Evolutionary conservation across 2,888 invertebrate genomes (phyloP), one percentile per base, ranked within the genome.

Genomic region (Automeris io): DNA sequence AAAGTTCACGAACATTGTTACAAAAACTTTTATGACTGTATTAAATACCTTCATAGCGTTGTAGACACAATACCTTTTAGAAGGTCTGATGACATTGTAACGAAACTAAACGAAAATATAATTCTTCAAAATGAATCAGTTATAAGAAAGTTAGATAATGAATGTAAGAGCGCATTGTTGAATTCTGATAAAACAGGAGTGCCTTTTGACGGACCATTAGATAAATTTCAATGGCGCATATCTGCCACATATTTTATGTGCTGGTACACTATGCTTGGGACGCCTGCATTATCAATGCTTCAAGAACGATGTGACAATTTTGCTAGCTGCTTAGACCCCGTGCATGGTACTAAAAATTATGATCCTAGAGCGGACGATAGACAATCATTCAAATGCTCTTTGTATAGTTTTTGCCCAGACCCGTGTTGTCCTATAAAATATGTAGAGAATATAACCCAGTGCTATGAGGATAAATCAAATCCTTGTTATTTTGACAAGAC

Each of bases 241-340:
- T 83, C 90, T 0, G 91, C 90, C 1, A 88, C 89, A 49, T 91
- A 91, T 64, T 91, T 86, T 66, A 90, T 92, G 90, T 91, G 91
- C 53, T 90, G 89, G 89, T 91, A 88, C 57, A 89, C 91, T 9
- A 89, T 91, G 88, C 68, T 83, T 33, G 83, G 82, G 43, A 73
- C 56, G 11, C 77, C 87, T 3, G 78, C 80, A 35, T 62, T 91
- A 42, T 70, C 78, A 8, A 75, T 81, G 58, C 70, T 91, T 25
- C 80, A 80, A 1, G 90, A 90, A 50, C 57, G 69, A 5, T 92
- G 91, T 55, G 90, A 91, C 56, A 90, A 91, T 66, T 88, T 86
- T 49, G 90, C 90, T 1, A 72, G 81, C 54, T 91, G 91, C 52
- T 64, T 89, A 40, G 83, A 88, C 51, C 45, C 62, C 7, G 51